phyloP scores from a whole-genome alignment of 2,888 invertebrate species.

The Tipula helvola region DNA sequence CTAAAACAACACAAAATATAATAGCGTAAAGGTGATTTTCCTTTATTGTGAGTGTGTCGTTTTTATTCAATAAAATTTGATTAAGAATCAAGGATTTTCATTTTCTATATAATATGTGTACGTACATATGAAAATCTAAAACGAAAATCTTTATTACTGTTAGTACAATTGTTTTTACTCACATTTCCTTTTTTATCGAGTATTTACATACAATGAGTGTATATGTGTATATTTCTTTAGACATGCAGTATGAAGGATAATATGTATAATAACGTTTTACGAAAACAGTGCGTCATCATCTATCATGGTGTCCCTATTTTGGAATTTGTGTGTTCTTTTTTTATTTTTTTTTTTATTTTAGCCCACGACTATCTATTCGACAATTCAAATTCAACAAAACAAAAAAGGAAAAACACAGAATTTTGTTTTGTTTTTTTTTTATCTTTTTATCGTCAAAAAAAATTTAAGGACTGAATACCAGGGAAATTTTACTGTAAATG shows the following conservation, averaged over 20 bases:
- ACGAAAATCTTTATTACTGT: neutral
- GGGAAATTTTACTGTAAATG: neutral
- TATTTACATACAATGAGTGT: no score
- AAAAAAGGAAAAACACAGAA: neutral
- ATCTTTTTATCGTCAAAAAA: neutral
- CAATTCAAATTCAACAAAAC: neutral
- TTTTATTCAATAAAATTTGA: neutral
- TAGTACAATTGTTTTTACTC: neutral
- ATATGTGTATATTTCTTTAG: neutral
- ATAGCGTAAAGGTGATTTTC: neutral
- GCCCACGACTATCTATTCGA: neutral
- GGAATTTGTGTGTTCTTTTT: no score
- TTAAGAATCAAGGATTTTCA: neutral
- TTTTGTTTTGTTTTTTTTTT: no score
- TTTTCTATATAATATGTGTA: neutral
- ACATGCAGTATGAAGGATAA: no score
- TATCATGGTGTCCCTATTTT: neutral
- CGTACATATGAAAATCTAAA: no score
- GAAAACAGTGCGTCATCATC: neutral
- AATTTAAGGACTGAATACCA: neutral
- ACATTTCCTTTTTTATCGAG: neutral
- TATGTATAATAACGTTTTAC: no score
- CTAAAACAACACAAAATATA: neutral
- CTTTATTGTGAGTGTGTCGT: neutral
- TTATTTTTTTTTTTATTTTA: no score